Evolutionary conservation across 2,113 vertebrate genomes (phyloP).

Genomic region (Chauna torquata): DNA sequence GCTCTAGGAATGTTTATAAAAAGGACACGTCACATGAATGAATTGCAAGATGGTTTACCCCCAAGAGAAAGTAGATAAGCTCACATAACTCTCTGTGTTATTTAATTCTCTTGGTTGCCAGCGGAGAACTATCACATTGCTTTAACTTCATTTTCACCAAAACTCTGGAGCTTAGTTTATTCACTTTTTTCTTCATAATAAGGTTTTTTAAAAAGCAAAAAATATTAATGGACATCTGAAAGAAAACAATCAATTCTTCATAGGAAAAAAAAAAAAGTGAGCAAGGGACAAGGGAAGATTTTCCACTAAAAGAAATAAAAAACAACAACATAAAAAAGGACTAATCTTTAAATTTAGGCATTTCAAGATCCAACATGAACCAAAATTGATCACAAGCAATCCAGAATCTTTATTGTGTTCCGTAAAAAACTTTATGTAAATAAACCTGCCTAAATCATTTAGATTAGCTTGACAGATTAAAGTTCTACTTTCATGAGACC

Average conservation of each 20-base stretch:
- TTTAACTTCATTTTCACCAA: constrained; percentile 1
- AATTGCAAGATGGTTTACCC: constrained; percentile 10
- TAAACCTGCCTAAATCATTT: constrained; percentile 37
- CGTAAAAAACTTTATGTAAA: constrained; percentile 21
- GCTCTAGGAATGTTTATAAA: constrained; percentile 20
- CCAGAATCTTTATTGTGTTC: not conserved
- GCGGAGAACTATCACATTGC: not conserved
- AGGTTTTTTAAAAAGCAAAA: not conserved
- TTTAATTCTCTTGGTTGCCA: constrained; percentile 31
- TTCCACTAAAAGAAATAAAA: not conserved
- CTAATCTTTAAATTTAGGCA: not conserved
- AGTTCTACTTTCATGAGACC: constrained; percentile 24
- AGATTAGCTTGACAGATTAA: constrained; percentile 33
- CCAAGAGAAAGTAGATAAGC: constrained; percentile 1
- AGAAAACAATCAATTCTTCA: not conserved
- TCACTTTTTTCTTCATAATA: not conserved
- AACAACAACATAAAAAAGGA: not conserved
- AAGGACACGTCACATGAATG: constrained; percentile 10
- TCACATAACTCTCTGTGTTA: not conserved
- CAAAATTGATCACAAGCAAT: not conserved
- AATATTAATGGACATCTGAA: not conserved
- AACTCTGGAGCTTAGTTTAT: not conserved
- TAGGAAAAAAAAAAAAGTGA: not conserved
- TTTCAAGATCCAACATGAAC: constrained; percentile 1
- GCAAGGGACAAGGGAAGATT: not conserved